These are phyloP conservation scores for Tursiops truncatus DNA, from an alignment of 2,113 vertebrate species.

Conservation along the genomic window DNA sequence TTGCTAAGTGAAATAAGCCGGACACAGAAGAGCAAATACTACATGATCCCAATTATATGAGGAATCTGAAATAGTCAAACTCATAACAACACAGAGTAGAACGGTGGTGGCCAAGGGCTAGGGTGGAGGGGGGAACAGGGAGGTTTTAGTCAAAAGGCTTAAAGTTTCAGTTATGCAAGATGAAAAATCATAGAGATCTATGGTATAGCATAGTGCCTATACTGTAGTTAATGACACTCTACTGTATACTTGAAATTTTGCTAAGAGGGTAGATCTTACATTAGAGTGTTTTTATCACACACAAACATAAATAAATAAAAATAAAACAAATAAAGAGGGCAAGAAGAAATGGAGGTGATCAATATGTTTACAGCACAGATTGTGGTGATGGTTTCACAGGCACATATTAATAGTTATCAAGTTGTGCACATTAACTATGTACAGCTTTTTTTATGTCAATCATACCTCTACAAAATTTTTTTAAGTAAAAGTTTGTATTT, in stretches of 20 bases:
- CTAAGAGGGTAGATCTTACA: not conserved
- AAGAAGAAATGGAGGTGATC: not conserved
- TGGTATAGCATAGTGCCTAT: not conserved
- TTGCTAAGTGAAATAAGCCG: not conserved
- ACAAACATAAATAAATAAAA: not conserved
- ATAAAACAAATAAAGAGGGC: not conserved
- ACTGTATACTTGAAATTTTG: not conserved
- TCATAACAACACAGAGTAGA: not conserved
- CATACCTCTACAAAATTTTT: not conserved
- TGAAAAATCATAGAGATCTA: not conserved
- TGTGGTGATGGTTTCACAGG: not conserved
- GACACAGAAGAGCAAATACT: not conserved
- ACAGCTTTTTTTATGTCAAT: not conserved
- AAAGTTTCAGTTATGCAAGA: not conserved
- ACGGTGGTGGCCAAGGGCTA: not conserved
- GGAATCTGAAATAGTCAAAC: not conserved
- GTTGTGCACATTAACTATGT: not conserved
- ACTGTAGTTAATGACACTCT: no score
- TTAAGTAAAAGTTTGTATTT: not conserved
- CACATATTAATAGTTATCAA: not conserved
- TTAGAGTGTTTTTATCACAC: not conserved
- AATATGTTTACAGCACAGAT: not conserved
- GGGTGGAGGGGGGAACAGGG: accelerated
- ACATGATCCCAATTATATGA: not conserved
- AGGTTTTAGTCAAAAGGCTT: not conserved